Base-by-base conservation (phyloP, 92 coral and sea anemone genomes). In the Palythoa heliodiscus region DNA sequence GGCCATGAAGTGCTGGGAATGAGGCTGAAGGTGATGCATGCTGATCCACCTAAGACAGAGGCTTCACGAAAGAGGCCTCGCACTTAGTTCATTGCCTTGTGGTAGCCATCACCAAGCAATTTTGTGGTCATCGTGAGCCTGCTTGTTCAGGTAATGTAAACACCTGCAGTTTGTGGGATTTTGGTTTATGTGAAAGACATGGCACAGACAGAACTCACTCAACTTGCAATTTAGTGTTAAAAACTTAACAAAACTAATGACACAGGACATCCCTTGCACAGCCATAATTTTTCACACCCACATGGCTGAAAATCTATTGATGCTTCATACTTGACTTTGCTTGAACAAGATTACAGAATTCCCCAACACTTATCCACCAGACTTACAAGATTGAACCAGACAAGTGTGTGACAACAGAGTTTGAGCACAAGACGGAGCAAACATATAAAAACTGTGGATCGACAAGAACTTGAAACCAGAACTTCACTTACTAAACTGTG, bases 1-100 rank as follows among this genome's bases (percentile, higher is more conserved):
- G 99, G 96, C 63, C 99, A 97, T 39, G 97, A 94, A 76, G 98
- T 97, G 1, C 84, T 97, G 39, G 99, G 99, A n/a, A 97, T 97
- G 99, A 97, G 93, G 83, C 89, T 97, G 5, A 97, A 97, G 82
- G 99, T 97, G 11, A 93, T 97, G 95, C 97, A 91, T 76, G 99
- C 99, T 10, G 99, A 97, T 87, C 99, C 99, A 4, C 99, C 99
- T 1, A 94, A 95, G 91, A 77, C 94, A 25, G 99, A 97, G 76
- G 91, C 98, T 19, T 96, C 99, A 11, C 92, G 99, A 54, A 97
- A 97, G 84, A 93, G 99, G 20, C 99, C 99, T 19, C 95, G 99
- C 57, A 95, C 98, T 14, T 97, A 83, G 86, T 53, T 47, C 22
- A 6, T 80, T 48, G 61, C 35, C 35, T 80, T 0, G 7, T 9